phyloP scores from a whole-genome alignment of 2,888 invertebrate genomes.

The Germaria angustata region DNA sequence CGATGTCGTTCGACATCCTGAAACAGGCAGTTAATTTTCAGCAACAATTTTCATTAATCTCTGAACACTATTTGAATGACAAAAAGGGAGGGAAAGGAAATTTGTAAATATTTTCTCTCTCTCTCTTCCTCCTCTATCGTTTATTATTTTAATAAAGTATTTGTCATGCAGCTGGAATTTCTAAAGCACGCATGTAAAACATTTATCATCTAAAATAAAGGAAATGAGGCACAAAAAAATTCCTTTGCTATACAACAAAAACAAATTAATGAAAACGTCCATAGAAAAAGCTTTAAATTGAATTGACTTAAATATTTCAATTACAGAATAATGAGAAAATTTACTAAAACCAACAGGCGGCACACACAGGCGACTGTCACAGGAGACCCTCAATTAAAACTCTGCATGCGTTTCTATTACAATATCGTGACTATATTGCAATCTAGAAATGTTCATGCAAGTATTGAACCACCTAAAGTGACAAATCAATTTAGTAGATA shows the following conservation, averaged over 20 bases:
- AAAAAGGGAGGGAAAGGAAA: not conserved
- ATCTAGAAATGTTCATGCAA: not conserved
- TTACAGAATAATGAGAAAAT: constrained; percentile 12
- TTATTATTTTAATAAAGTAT: not conserved
- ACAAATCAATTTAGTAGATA: constrained; percentile 77
- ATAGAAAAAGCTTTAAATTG: constrained; percentile 27
- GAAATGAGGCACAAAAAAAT: not conserved
- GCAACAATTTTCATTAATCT: constrained; percentile 22
- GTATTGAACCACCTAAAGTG: constrained; percentile 66
- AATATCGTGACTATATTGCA: not conserved
- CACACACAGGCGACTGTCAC: not conserved
- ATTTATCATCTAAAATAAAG: constrained; percentile 48
- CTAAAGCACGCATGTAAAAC: constrained; percentile 58
- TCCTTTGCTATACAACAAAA: constrained; percentile 8
- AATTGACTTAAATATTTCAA: constrained; percentile 30
- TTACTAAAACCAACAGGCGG: not conserved
- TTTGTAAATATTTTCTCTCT: not conserved
- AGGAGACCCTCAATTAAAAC: not conserved
- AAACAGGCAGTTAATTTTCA: no score
- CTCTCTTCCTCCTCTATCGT: no score
- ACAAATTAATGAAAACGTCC: not conserved
- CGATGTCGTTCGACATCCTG: no score
- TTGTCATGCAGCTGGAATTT: constrained; percentile 35
- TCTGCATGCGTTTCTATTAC: not conserved
- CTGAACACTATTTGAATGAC: not conserved